Conservation (phyloP, 2,888 invertebrate genomes). For the Leptarthrus brevirostris region DNA sequence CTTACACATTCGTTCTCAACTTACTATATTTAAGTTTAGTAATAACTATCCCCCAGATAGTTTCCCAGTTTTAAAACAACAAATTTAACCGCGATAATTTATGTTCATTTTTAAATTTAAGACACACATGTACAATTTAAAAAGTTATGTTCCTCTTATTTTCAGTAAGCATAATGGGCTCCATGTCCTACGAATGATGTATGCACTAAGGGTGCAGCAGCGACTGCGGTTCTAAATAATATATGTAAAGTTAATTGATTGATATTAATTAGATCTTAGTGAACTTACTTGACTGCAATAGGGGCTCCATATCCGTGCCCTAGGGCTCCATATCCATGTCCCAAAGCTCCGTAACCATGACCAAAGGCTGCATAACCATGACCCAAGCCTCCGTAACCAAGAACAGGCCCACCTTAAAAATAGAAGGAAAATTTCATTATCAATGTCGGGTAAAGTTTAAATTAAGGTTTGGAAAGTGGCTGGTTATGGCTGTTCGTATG, state of each 20-base stretch:
- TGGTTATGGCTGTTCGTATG: background rate
- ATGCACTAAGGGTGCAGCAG: conserved; percentile 65
- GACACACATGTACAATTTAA: conserved; percentile 36
- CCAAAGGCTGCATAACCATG: conserved; percentile 2
- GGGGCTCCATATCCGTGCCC: conserved; percentile 26
- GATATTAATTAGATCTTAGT: background rate
- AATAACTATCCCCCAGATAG: too few species aligned
- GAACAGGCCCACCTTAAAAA: background rate
- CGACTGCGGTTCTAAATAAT: conserved; percentile 61
- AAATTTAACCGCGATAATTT: conserved; percentile 52
- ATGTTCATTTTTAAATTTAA: conserved; percentile 33
- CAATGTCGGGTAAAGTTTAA: too few species aligned
- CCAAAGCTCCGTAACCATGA: background rate
- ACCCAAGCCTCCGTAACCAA: conserved; percentile 13
- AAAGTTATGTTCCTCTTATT: conserved; percentile 28
- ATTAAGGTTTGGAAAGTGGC: too few species aligned
- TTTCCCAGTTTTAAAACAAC: too few species aligned
- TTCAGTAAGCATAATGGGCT: conserved; percentile 65
- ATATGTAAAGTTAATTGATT: conserved; percentile 28
- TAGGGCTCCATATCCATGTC: background rate
- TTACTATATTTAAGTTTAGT: too few species aligned
- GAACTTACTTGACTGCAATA: conserved; percentile 61
- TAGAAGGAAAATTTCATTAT: background rate
- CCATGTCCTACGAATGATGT: conserved; percentile 66
- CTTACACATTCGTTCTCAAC: too few species aligned